phyloP scores from a whole-genome alignment of 2,888 invertebrate species.

The Acleris sparsana region DNA sequence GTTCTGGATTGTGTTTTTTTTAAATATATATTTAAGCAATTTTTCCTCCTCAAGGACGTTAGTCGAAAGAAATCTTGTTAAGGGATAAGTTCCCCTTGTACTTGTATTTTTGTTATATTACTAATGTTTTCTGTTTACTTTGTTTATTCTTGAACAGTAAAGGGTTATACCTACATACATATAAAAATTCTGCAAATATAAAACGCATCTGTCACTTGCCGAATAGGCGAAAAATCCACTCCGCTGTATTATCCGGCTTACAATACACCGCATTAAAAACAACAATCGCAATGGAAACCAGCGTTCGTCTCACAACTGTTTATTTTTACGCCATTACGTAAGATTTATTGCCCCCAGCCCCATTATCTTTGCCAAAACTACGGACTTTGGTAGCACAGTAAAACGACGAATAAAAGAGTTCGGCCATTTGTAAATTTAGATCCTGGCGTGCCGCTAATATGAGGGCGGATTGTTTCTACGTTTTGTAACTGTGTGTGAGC shows the following conservation, averaged over 20 bases:
- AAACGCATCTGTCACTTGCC: not conserved
- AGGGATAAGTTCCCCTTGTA: too few relatives aligned
- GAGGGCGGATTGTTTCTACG: slow-evolving; percentile 10
- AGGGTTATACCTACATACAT: too few relatives aligned
- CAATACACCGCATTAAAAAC: slow-evolving; percentile 41
- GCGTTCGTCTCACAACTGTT: slow-evolving; percentile 51
- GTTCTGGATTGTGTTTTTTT: too few relatives aligned
- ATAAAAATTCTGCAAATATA: too few relatives aligned
- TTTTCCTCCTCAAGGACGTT: too few relatives aligned
- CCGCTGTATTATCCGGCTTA: slow-evolving; percentile 23
- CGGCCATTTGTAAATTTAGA: slow-evolving; percentile 56
- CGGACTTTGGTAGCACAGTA: slow-evolving; percentile 54
- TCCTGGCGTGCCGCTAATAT: slow-evolving; percentile 42
- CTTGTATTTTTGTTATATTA: too few relatives aligned
- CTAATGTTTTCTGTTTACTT: too few relatives aligned
- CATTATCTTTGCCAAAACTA: slow-evolving; percentile 60
- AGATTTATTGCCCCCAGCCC: slow-evolving; percentile 62
- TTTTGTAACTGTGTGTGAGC: slow-evolving; percentile 17
- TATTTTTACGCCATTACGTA: slow-evolving; percentile 66
- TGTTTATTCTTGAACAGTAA: too few relatives aligned
- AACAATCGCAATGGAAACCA: slow-evolving; percentile 48
- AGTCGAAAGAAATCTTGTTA: too few relatives aligned
- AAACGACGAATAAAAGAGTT: slow-evolving; percentile 48
- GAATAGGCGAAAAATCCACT: slow-evolving; percentile 9
- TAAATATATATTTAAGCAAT: too few relatives aligned